A percentile compares a stretch with the other conserved stretches of the same genome.
Conservation (phyloP, 2,888 invertebrate species). For the Nycteola revayana region DNA sequence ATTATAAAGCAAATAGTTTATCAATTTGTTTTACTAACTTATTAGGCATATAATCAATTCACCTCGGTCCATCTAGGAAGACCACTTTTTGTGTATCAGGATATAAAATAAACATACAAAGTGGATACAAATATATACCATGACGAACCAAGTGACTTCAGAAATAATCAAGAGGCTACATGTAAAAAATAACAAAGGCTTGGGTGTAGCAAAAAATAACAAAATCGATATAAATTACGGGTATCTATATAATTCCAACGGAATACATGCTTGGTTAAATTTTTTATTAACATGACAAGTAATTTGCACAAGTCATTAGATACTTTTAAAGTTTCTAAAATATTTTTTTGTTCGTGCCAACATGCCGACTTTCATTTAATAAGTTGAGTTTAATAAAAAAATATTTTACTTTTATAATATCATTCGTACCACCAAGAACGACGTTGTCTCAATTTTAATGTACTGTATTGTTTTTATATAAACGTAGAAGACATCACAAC, state of each 20-base stretch:
- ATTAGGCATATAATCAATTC: slow-evolving; percentile 18
- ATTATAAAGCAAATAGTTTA: too few relatives aligned
- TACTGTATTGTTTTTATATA: too few relatives aligned
- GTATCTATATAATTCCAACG: slow-evolving; percentile 30
- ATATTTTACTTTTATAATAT: too few relatives aligned
- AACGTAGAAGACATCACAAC: too few relatives aligned
- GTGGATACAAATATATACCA: slow-evolving; percentile 23
- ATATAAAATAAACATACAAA: slow-evolving; percentile 24
- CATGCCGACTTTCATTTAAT: too few relatives aligned
- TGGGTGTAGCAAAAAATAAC: slow-evolving; percentile 31
- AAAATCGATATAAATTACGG: slow-evolving; percentile 49
- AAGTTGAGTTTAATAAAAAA: too few relatives aligned
- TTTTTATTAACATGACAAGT: slow-evolving; percentile 28
- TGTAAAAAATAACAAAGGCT: slow-evolving; percentile 22
- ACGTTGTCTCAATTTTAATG: too few relatives aligned
- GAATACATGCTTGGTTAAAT: slow-evolving; percentile 28
- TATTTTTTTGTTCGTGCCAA: slow-evolving; percentile 3
- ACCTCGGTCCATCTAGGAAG: slow-evolving; percentile 11
- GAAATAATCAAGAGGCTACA: slow-evolving; percentile 28
- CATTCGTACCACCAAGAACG: too few relatives aligned
- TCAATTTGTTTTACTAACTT: background rate
- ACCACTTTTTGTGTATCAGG: slow-evolving; percentile 22
- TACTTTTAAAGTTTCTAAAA: slow-evolving; percentile 9
- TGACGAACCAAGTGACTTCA: slow-evolving; percentile 22
- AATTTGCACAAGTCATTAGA: slow-evolving; percentile 31